Evolutionary conservation across 2,888 invertebrate species (phyloP).

Genomic region (Cantharis rustica): DNA sequence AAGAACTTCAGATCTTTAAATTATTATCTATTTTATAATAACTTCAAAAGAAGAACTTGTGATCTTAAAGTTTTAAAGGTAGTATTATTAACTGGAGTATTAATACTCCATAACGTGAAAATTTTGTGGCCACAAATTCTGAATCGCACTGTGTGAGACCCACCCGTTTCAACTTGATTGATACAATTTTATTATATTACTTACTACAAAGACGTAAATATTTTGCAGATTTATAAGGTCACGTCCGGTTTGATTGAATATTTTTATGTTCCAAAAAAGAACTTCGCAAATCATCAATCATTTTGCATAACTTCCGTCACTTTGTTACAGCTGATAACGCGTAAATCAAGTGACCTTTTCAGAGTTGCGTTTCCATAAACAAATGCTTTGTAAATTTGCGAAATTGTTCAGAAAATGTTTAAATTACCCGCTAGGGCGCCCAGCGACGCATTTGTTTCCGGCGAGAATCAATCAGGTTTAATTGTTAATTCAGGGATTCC

Average conservation of each 20-base stretch:
- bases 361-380: background rate
- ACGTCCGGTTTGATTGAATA: background rate
- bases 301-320: background rate
- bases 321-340: background rate
- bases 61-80: too few relatives aligned
- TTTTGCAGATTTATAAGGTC: background rate
- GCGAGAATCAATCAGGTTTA: background rate
- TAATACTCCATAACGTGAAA: too few relatives aligned
- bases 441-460: background rate
- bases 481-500: background rate
- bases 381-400: background rate
- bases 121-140: too few relatives aligned
- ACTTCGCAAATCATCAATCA: background rate
- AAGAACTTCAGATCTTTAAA: too few relatives aligned
- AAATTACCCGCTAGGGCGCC: background rate
- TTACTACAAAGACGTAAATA: background rate
- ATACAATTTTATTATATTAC: background rate
- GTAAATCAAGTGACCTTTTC: background rate
- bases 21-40: too few relatives aligned
- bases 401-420: background rate
- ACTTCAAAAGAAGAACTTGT: too few relatives aligned
- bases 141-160: background rate
- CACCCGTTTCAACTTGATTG: background rate
- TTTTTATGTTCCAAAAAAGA: background rate
- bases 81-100: too few relatives aligned